Evolutionary conservation across 2,797 vertebrate genomes (phyloP).

Genomic region (Leptodactylus fallax): DNA sequence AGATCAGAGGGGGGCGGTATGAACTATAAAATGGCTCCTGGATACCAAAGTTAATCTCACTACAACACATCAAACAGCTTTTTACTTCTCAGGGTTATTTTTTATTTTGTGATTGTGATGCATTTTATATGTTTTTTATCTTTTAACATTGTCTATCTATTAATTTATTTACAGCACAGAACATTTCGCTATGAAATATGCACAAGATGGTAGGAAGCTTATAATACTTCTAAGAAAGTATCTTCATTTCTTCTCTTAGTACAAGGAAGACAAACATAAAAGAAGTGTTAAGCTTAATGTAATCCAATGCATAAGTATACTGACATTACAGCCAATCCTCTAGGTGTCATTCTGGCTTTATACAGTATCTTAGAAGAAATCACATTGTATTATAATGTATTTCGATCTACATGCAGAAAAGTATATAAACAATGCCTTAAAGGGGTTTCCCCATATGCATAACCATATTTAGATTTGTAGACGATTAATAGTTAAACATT

Average conservation of each 20-base stretch:
- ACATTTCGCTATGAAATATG: slow-evolving; percentile 39
- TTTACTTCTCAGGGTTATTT: background rate
- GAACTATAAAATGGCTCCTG: background rate
- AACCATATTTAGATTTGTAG: too few species aligned
- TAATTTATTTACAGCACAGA: slow-evolving; percentile 36
- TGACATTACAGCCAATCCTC: background rate
- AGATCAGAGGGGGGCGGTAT: background rate
- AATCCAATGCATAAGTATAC: background rate
- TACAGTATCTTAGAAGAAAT: background rate
- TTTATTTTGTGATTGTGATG: slow-evolving; percentile 26
- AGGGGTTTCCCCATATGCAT: too few species aligned
- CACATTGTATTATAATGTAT: too few species aligned
- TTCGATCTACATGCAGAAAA: background rate
- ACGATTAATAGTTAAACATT: too few species aligned
- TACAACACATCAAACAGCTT: background rate
- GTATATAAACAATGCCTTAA: background rate
- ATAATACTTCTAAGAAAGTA: background rate
- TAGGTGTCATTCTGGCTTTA: background rate
- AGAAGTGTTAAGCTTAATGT: background rate
- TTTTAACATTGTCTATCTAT: slow-evolving; percentile 9
- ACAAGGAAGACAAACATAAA: background rate
- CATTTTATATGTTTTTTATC: slow-evolving; percentile 24
- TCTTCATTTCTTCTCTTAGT: background rate
- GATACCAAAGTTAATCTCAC: background rate
- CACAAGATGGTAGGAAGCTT: background rate